phyloP scores from a whole-genome alignment of 1,140 invertebrate species.

The Caerostris darwini region DNA sequence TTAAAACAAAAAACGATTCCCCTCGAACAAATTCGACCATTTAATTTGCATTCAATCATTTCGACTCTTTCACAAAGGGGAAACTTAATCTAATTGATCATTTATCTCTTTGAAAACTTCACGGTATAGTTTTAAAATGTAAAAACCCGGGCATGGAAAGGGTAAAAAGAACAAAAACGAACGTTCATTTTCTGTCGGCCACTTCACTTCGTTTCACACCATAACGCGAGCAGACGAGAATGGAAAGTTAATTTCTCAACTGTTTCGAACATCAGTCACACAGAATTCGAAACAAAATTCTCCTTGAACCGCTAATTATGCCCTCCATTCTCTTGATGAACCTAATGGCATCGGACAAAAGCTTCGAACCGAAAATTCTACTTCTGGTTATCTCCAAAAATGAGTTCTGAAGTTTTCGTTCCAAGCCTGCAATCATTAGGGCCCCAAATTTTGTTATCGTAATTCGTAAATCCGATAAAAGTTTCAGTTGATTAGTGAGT shows the following conservation, averaged over 20 bases:
- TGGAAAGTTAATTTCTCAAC: conserved; percentile 44
- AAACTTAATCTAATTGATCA: not conserved
- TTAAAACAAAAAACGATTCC: too few species aligned
- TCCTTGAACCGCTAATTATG: not conserved
- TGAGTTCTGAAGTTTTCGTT: conserved; percentile 1
- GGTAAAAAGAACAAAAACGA: not conserved
- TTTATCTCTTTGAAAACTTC: not conserved
- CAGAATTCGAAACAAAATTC: conserved; percentile 36
- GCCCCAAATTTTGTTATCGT: conserved; percentile 12
- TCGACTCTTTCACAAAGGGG: too few species aligned
- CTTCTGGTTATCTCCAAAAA: conserved; percentile 3
- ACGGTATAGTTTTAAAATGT: not conserved
- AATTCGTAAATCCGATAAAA: conserved; percentile 29
- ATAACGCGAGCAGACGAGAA: conserved; percentile 6
- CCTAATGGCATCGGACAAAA: not conserved
- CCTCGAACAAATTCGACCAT: too few species aligned
- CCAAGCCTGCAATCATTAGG: not conserved
- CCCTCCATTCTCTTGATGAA: not conserved
- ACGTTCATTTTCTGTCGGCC: not conserved
- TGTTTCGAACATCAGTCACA: not conserved
- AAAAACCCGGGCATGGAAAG: not conserved
- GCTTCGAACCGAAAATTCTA: not conserved
- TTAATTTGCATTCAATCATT: too few species aligned
- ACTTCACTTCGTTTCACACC: not conserved
- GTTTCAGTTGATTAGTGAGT: not conserved